These are phyloP conservation scores for Xerus rutilus DNA, from an alignment of 2,797 vertebrate genomes.

Conservation along the genomic window DNA sequence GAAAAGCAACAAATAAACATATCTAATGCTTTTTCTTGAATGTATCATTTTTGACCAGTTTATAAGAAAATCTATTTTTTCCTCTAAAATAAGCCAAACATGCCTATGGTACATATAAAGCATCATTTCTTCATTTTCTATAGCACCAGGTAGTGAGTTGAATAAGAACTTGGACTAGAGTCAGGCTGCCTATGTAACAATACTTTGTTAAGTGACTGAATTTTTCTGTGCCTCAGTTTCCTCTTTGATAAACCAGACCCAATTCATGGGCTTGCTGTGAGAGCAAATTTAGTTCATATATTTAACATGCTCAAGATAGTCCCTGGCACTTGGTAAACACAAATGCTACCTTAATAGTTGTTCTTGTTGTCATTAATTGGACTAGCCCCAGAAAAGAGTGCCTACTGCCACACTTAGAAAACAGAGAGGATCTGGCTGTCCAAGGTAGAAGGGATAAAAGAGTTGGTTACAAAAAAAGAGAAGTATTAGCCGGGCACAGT, in stretches of 20 bases:
- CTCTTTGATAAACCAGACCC: background rate
- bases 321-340: background rate
- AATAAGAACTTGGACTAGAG: background rate
- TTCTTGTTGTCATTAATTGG: background rate
- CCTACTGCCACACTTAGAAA: background rate
- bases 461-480: background rate
- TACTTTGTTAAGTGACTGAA: background rate
- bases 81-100: slow-evolving; percentile 2
- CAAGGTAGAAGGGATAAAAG: background rate
- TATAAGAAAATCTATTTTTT: background rate
- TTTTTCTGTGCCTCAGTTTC: background rate
- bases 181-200: background rate
- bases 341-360: background rate
- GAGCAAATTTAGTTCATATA: background rate
- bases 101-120: background rate
- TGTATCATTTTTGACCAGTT: background rate
- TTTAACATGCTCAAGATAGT: background rate
- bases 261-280: background rate
- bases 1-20: background rate
- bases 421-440: background rate
- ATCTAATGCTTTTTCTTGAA: background rate
- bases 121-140: background rate
- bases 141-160: background rate
- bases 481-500: too few species aligned
- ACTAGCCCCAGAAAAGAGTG: background rate